Conservation (phyloP, 1,140 invertebrate species). For the Leptopilina clavipes region DNA sequence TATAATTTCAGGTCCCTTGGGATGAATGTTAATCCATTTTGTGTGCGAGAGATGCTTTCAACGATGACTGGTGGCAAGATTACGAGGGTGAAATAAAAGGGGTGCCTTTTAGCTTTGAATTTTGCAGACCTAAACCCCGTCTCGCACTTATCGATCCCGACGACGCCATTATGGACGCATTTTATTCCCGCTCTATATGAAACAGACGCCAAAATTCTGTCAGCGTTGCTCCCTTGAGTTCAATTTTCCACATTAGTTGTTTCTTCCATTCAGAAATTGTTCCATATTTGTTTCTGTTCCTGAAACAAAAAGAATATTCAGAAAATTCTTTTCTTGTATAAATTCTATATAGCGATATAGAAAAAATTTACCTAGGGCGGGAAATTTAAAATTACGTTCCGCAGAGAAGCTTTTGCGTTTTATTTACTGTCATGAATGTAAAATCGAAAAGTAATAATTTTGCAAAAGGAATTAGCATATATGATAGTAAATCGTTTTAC, state of each 20-base stretch:
- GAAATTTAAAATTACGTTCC: too few relatives aligned
- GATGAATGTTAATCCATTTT: conserved; percentile 42
- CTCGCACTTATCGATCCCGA: conserved; percentile 69
- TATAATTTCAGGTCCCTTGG: conserved; percentile 53
- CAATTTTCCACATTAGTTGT: conserved; percentile 50
- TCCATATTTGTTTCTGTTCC: too few relatives aligned
- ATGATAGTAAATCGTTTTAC: conserved; percentile 47
- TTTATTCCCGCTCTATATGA: conserved; percentile 43
- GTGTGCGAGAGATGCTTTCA: conserved; percentile 45
- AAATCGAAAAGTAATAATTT: too few relatives aligned
- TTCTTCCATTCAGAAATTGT: too few relatives aligned
- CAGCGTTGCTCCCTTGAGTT: conserved; percentile 32
- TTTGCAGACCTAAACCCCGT: conserved; percentile 61
- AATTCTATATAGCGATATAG: too few relatives aligned
- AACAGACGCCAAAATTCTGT: conserved; percentile 21
- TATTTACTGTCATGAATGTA: too few relatives aligned
- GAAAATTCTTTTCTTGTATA: too few relatives aligned
- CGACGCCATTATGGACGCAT: conserved; percentile 62
- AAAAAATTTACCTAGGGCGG: too few relatives aligned
- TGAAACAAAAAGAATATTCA: conserved; percentile 10
- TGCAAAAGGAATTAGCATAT: conserved; percentile 35
- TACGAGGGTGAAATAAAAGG: conserved; percentile 42
- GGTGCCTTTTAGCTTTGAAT: conserved; percentile 46
- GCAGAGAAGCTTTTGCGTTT: too few relatives aligned
- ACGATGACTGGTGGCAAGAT: conserved; percentile 50